These are phyloP conservation scores for Myotis pilosus DNA, from an alignment of 2,797 vertebrate species.

Conservation along the genomic window DNA sequence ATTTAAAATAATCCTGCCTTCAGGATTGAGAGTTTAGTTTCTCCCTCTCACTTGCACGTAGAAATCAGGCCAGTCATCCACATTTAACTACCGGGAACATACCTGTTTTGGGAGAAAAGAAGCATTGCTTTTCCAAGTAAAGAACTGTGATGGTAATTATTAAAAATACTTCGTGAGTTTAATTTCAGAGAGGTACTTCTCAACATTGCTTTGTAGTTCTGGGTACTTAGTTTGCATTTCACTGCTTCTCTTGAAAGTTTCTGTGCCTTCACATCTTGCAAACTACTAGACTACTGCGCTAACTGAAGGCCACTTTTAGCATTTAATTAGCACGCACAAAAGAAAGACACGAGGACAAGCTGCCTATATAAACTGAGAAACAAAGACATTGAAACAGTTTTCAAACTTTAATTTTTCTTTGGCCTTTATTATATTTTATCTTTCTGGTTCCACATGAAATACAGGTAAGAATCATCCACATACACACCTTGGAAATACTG, in stretches of 20 bases:
- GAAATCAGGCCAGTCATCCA: conserved; percentile 49
- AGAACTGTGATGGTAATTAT: background rate
- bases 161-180: conserved; percentile 26
- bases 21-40: conserved; percentile 32
- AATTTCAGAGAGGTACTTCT: conserved; percentile 57
- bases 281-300: background rate
- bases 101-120: conserved; percentile 56
- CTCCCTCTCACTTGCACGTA: conserved; percentile 23
- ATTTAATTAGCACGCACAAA: conserved; percentile 49
- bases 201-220: background rate
- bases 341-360: conserved; percentile 47
- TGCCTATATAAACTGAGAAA: background rate
- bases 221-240: conserved; percentile 14
- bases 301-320: conserved; percentile 51
- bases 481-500: conserved; percentile 2
- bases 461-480: background rate
- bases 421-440: background rate
- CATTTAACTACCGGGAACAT: conserved; percentile 52
- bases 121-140: conserved; percentile 33
- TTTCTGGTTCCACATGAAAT: conserved; percentile 31
- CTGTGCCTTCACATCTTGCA: background rate
- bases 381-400: conserved; percentile 36
- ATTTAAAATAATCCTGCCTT: conserved; percentile 52
- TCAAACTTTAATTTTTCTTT: conserved; percentile 25
- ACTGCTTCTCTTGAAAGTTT: conserved; percentile 50